Evolutionary conservation across 2,888 invertebrate species (phyloP), one percentile per base, ranked within the genome.

Genomic region (Autographa pulchrina): DNA sequence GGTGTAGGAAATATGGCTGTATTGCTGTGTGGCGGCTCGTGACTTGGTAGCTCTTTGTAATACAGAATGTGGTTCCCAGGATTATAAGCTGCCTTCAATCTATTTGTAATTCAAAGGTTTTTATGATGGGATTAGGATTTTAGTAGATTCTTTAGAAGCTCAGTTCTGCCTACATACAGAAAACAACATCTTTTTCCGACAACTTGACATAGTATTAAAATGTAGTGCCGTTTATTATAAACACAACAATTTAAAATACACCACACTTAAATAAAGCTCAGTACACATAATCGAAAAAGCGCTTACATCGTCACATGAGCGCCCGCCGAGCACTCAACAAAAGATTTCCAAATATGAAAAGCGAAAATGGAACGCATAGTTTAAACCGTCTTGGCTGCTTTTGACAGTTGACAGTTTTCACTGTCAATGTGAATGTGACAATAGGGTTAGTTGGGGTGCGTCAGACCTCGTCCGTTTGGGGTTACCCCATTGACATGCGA

Each of bases 371-470:
- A 90, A 90, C 89, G 93, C 94, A 93, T 93, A 94, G 95, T 95
- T 95, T 96, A 95, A 95, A 94, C 92, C 93, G 91, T 90, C 94
- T 94, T 92, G 90, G 89, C 93, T 95, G 95, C 92, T 90, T 95
- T 93, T 95, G 95, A 95, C 95, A 95, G 95, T 96, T 95, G 95
- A 95, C 95, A 95, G 95, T 94, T 93, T 93, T 92, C 93, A 88
- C 92, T 93, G 94, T 94, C 93, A 92, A 91, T 91, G 78, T 71
- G 87, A 80, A 86, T 88, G 87, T 86, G 90, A 94, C 94, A 94
- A 94, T 93, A 85, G 92, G 91, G 91, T 91, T 94, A 93, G 93
- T 93, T 87, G 92, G 93, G 95, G 94, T 93, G 92, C 92, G 94
- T 94, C 93, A 93, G 87, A 88, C 85, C 85, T 76, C 80, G 82